These are phyloP conservation scores for Popillia japonica DNA, from an alignment of 1,140 invertebrate species.

Conservation along the genomic window DNA sequence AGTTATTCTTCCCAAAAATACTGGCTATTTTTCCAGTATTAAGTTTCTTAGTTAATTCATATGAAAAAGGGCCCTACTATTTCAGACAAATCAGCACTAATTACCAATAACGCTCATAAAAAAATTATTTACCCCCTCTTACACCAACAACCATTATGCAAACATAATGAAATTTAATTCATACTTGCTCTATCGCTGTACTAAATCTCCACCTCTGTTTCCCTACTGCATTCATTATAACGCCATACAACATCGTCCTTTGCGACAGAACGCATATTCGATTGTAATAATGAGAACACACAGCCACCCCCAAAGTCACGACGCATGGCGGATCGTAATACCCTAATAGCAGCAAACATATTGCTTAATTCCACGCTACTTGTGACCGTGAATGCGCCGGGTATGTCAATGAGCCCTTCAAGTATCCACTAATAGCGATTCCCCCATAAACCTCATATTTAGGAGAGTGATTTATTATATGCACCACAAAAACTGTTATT, in stretches of 20 bases:
- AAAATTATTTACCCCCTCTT: neutral
- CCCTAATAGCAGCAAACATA: constrained; percentile 55
- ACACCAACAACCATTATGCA: constrained; percentile 1
- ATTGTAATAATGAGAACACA: constrained; percentile 24
- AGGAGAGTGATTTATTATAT: constrained; percentile 51
- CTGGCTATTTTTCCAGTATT: no score
- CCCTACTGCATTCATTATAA: constrained; percentile 19
- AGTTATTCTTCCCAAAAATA: no score
- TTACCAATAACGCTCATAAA: neutral
- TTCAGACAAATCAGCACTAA: no score
- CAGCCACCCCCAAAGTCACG: constrained; percentile 24
- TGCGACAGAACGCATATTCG: constrained; percentile 27
- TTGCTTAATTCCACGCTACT: constrained; percentile 46
- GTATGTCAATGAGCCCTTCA: constrained; percentile 43
- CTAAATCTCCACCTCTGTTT: constrained; percentile 28
- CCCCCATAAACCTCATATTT: constrained; percentile 28
- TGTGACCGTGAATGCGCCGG: constrained; percentile 27
- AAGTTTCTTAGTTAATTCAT: no score
- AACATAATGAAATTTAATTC: constrained; percentile 25
- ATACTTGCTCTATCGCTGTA: constrained; percentile 2
- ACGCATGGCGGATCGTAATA: constrained; percentile 28
- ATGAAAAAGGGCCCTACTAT: no score
- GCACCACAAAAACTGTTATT: constrained; percentile 51
- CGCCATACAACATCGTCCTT: constrained; percentile 1
- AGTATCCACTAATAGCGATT: constrained; percentile 50